Base-by-base conservation (phyloP, 2,888 invertebrate species). In the Luperina testacea region DNA sequence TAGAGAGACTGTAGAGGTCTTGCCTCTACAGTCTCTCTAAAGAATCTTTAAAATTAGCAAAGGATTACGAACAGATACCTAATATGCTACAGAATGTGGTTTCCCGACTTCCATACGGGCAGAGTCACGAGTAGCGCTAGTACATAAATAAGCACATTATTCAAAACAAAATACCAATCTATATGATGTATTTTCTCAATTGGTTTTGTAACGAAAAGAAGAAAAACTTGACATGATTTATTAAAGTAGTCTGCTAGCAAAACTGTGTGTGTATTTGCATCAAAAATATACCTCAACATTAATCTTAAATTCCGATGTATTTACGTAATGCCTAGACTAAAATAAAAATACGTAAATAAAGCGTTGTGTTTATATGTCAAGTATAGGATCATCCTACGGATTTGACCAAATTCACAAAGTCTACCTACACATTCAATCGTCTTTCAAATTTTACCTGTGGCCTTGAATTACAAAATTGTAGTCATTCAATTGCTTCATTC, bases 221-320 rank as follows among this genome's bases (percentile, higher is more conserved):
- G 6, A 59, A 72, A 38, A 77, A 78, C 15, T 5, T 70, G 15
- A 5, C 38, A 72, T 78, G 57, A 81, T 81, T 78, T 64, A 79
- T 73, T 77, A 63, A 77, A 61, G 13, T 45, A 64, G 63, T 61
- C 59, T 71, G 51, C 65, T 38, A 48, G 69, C 75, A 73, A 69
- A 13, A 45, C n/a, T 57, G n/a, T 53, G n/a, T 64, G n/a, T 72
- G 3, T 32, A 45, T 70, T 80, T 65, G 13, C 69, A 59, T 73
- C n/a, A 51, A 73, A 70, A 67, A 64, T 48, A 24, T 68, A 63
- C 48, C 17, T 65, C 65, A 17, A 0, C 6, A 73, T 73, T 73
- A 64, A 76, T 72, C 27, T 78, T 65, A 45, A 70, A 82, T 85
- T 85, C 78, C 65, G 7, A 76, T 70, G 53, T n/a, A 51, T 32